Conservation (phyloP, 2,113 vertebrate genomes). For the Dinomys branickii region DNA sequence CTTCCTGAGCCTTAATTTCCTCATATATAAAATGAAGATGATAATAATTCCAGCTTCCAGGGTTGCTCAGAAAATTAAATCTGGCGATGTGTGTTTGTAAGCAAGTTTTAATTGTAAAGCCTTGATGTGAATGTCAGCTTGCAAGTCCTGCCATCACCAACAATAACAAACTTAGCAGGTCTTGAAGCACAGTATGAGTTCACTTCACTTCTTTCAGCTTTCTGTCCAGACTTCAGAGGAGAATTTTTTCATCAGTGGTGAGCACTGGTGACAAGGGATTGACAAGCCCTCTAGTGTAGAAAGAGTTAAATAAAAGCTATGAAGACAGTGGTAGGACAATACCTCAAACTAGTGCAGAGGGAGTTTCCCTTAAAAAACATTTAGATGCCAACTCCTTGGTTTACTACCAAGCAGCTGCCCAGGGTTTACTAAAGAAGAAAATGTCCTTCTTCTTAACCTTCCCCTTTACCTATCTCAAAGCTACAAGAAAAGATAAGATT, state of each 20-base stretch:
- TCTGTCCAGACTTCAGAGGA: not conserved
- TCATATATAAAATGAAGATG: not conserved
- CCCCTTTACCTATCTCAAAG: not conserved
- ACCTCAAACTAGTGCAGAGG: not conserved
- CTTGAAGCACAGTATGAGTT: not conserved
- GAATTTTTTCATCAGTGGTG: not conserved
- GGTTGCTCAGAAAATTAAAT: conserved; percentile 35
- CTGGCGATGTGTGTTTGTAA: conserved; percentile 13
- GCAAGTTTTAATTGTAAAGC: conserved; percentile 49
- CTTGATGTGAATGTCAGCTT: conserved; percentile 26
- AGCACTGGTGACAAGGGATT: not conserved
- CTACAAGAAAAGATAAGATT: not conserved
- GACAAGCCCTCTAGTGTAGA: not conserved
- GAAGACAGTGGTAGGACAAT: not conserved
- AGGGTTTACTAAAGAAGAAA: not conserved
- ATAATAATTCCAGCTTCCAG: not conserved
- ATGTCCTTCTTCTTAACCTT: not conserved
- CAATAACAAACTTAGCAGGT: not conserved
- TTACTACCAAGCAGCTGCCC: not conserved
- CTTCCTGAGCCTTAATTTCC: conserved; percentile 21
- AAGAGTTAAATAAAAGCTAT: not conserved
- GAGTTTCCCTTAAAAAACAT: not conserved
- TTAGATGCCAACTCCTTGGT: not conserved
- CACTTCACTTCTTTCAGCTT: not conserved
- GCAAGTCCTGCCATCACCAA: not conserved